phyloP scores from a whole-genome alignment of 2,797 vertebrate species.

The Naso thynnoides region DNA sequence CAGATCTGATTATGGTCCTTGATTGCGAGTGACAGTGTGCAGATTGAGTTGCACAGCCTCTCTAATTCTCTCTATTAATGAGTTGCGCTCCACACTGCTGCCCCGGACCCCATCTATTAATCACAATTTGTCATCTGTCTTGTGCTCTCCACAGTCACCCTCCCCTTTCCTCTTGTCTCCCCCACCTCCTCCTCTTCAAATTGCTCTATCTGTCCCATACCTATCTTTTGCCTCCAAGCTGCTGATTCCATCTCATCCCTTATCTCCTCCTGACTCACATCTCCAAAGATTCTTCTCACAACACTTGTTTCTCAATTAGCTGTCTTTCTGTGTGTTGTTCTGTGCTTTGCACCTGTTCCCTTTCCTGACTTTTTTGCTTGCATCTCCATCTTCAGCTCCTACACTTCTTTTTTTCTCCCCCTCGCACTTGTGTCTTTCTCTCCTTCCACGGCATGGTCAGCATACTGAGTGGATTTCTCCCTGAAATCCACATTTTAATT shows the following conservation, averaged over 20 bases:
- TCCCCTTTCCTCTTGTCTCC: background rate
- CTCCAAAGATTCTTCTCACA: constrained; percentile 38
- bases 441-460: constrained; percentile 69
- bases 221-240: constrained; percentile 48
- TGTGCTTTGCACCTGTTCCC: constrained; percentile 62
- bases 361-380: constrained; percentile 59
- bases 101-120: constrained; percentile 85
- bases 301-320: constrained; percentile 38
- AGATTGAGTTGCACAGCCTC: constrained; percentile 85
- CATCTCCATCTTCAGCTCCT: constrained; percentile 62
- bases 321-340: constrained; percentile 41
- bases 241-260: constrained; percentile 53
- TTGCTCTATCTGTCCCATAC: constrained; percentile 42
- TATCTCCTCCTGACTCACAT: constrained; percentile 43
- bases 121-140: constrained; percentile 85
- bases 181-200: constrained; percentile 12
- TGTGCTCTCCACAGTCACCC: constrained; percentile 51
- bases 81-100: constrained; percentile 83
- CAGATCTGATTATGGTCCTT: constrained; percentile 80
- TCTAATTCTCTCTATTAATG: constrained; percentile 87
- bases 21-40: constrained; percentile 84
- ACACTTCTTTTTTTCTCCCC: constrained; percentile 20
- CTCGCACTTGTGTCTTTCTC: constrained; percentile 58
- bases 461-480: constrained; percentile 78
- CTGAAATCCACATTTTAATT: constrained; percentile 81